Evolutionary conservation across 2,888 invertebrate genomes (phyloP).

Genomic region (Apamea monoglypha): DNA sequence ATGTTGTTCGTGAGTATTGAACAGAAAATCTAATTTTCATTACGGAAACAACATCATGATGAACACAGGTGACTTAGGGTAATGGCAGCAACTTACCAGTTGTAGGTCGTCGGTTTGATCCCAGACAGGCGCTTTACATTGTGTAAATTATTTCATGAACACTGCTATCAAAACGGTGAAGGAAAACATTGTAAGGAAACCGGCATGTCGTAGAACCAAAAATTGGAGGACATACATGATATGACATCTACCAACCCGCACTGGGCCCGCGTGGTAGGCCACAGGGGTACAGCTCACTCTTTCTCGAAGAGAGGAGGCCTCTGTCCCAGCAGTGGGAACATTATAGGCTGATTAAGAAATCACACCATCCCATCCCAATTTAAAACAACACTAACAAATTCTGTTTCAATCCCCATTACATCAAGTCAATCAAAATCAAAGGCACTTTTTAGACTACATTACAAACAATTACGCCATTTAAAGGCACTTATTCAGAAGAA

Average conservation of each 20-base stretch:
- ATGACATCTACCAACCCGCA: neutral
- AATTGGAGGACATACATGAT: neutral
- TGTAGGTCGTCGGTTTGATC: neutral
- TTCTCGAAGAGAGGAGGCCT: neutral
- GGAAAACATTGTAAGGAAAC: neutral
- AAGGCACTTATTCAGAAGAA: conserved; percentile 42
- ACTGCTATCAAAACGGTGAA: neutral
- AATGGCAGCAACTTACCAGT: neutral
- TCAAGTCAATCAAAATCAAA: conserved; percentile 6
- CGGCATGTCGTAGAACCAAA: neutral
- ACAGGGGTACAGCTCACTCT: neutral
- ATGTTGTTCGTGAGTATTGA: neutral
- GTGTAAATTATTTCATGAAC: neutral
- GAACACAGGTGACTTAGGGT: neutral
- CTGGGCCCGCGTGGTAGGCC: neutral
- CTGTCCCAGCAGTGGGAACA: neutral
- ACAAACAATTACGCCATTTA: conserved; percentile 29
- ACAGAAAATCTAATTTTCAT: too few relatives aligned
- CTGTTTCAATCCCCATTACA: neutral
- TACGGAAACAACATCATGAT: too few relatives aligned
- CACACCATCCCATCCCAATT: neutral
- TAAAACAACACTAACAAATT: neutral
- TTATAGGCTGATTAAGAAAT: neutral
- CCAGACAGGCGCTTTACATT: neutral
- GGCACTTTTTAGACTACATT: neutral